These are phyloP conservation scores for Pocillopora verrucosa DNA, from an alignment of 64 coral and sea anemone genomes.

Conservation along the genomic window DNA sequence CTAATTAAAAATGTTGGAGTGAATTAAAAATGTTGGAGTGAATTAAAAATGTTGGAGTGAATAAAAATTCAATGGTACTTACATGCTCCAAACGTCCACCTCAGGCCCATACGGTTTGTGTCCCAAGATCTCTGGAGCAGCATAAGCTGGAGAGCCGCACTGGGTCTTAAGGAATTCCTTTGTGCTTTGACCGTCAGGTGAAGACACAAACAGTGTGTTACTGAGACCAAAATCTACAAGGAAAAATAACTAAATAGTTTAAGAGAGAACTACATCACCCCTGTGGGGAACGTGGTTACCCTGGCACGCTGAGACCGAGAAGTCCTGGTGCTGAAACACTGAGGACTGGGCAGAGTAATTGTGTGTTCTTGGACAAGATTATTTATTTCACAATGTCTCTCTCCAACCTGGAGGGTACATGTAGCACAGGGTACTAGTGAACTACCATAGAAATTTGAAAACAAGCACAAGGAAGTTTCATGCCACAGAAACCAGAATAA, in stretches of 20 bases:
- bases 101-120: conserved; percentile 90
- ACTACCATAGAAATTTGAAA: no score
- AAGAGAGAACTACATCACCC: not conserved
- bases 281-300: not conserved
- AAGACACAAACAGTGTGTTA: conserved; percentile 56
- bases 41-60: not conserved
- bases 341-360: no score
- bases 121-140: conserved; percentile 92
- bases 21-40: not conserved
- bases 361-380: no score
- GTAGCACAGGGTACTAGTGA: no score
- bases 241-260: not conserved
- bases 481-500: no score
- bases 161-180: conserved; percentile 89
- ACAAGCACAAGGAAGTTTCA: no score
- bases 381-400: no score
- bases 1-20: not conserved
- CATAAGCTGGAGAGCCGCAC: conserved; percentile 97
- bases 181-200: not conserved
- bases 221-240: conserved; percentile 90
- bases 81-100: conserved; percentile 99
- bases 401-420: no score
- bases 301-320: no score
- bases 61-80: conserved; percentile 30
- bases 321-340: no score